Evolutionary conservation across 2,888 invertebrate species (phyloP), one percentile per base, ranked within the genome.

Genomic region (Pyrrhia umbra): DNA sequence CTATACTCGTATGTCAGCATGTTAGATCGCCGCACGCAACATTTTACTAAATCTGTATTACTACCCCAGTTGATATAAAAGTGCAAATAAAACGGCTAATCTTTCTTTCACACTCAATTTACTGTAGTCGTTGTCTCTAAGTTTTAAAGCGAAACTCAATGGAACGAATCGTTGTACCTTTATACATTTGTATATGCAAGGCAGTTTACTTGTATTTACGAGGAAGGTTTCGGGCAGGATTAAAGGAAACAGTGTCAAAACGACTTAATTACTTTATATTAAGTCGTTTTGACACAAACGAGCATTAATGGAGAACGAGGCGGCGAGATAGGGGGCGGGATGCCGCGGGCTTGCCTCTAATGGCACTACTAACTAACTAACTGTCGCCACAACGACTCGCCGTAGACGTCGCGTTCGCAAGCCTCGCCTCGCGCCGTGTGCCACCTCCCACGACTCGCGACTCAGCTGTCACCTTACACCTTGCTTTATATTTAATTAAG

Each of bases 291-390:
- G 90, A 90, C 88, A 88, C 83, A 87, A 88, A 88, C 88, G 87
- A 88, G 88, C 89, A 85, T 88, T 90, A 90, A 90, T 90, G 90
- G 86, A 85, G 89, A 83, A 84, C 80, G 85, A 84, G 85, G 87
- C 82, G 80, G 84, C 74, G 81, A 85, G 88, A 86, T 83, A 84
- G 85, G 85, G 82, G 82, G 85, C 73, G 87, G 83, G 82, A 81
- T 73, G 86, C 80, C 83, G 83, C 85, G 87, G 85, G 85, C 84
- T 83, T 82, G 82, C 85, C 87, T 86, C 88, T 90, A 92, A 92
- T 91, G 89, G 89, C 89, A 88, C 90, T 89, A 91, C 91, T 91
- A 90, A 89, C 90, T 88, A 90, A 90, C 88, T 91, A 90, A 92
- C 88, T 88, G 90, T 89, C 87, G 85, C 90, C 90, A 81, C 90